Base-by-base conservation (phyloP, 2,797 vertebrate genomes). In the Rhodeus uyekii region DNA sequence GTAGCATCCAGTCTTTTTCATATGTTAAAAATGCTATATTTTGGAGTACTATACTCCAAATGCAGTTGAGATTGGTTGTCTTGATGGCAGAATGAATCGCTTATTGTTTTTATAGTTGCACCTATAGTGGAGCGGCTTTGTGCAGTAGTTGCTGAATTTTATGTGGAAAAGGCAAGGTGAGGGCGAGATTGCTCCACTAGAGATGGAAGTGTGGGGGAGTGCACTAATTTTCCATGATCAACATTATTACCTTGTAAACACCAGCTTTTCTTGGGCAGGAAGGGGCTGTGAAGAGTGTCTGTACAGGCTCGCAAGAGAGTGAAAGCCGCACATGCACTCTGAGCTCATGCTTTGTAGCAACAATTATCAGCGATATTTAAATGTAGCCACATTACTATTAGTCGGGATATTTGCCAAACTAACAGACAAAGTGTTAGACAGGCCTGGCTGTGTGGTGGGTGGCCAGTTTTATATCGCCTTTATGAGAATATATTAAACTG, bases 121-220 rank as follows among this genome's bases (percentile, higher is more conserved):
- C 80, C 77, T 77, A 80, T 63, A 78, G 73, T 16, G 32, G 50
- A 24, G 50, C 8, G 48, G 74, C 80, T 73, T 44, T 74, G 61
- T 1, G 64, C 42, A 61, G 44, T 69, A 84, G 44, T 63, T 75
- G 79, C 63, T 39, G 60, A 48, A 24, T 78, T 93, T 93, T 94
- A 93, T 93, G 91, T 94, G 93, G 92, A 94, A 94, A 94, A 92
- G 85, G 72, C 82, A 85, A 91, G 86, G 83, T 81, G 73, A 88
- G 81, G 78, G 86, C 84, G 85, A 87, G 87, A 89, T 88, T 90
- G 88, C 90, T 85, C 87, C 88, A 86, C 87, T 87, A 90, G 87
- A 80, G 89, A 90, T 90, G 91, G 87, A 90, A 91, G 89, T 91
- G 90, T 93, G 79, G 77, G 71, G 46, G 65, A 61, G 74, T 22